Evolutionary conservation across 1,140 invertebrate species (phyloP), one percentile per base, ranked within the genome.

Genomic region (Solen grandis): DNA sequence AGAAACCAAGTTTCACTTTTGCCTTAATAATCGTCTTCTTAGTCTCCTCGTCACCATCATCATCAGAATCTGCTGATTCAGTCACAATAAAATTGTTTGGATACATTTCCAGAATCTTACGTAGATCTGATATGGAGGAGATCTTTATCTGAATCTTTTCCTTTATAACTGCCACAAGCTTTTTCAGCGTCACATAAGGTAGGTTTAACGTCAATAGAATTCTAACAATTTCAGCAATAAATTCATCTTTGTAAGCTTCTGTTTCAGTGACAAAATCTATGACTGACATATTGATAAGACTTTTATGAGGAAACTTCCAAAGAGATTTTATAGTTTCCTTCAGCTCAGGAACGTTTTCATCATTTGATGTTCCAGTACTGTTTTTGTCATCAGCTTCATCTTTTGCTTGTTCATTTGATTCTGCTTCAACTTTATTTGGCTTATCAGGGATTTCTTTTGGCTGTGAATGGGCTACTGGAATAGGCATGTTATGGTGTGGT

Each of bases 181-280:
- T 78, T n/a, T 69, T 78, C 63, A 78, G 68, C 1, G 75, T 78
- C 1, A 78, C 75, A 50, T 78, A 78, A 22, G 75, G 75, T 16
- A 78, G 38, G 50, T 78, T 35, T 57, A 78, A 38, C 55, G 63
- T 78, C 19, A 78, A 54, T 16, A 78, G 50, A 36, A 78, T 78
- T 50, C 22, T 68, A 46, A 78, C 36, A 59, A 78, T 69, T 35
- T 78, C 75, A 54, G 75, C 63, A n/a, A 78, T 69, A 19, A 78
- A 60, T 46, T 78, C 75, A 36, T 78, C 75, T 36, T 78, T 78
- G 35, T 68, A 78, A 4, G 75, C 65, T 57, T 59, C 65, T 22
- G 75, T 78, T 33, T 78, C 75, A n/a, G 75, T 78, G 1, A 78
- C 75, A 78, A 78, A 78, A 22, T 78, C 63, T 27, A 78, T 78